Evolutionary conservation across 64 coral and sea anemone genomes (phyloP), one percentile per base, ranked within the genome.

Genomic region (Montipora cactus): DNA sequence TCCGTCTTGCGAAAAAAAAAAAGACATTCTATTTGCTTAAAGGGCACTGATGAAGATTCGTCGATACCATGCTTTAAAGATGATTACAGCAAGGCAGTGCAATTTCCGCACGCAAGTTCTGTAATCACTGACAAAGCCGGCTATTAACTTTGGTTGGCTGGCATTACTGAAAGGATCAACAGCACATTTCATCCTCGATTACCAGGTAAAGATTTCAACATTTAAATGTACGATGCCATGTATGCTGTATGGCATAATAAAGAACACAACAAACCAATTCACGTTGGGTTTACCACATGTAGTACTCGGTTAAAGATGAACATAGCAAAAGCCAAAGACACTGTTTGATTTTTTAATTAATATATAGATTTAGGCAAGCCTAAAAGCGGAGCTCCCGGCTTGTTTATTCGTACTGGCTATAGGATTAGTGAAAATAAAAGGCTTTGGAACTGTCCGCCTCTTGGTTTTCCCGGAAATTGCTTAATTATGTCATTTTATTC

Each of bases 111-210:
- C 71, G 71, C 18, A 8, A 74, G 71, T 74, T 5, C 18, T 74
- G 3, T n/a, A 74, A 74, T 21, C 3, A n/a, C 71, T n/a, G 44
- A 49, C 78, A 80, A 80, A 80, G 47, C 78, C 52, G 78, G 78
- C 69, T 88, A 88, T 74, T 19, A 52, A 74, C 8, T 47, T 16
- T 88, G 86, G 86, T 74, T 88, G 71, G 86, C 86, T 47, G 86
- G 86, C 48, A 45, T 88, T 12, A 71, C 69, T 59, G 79, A 82
- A 61, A 23, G 59, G 79, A 59, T 61, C 59, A 53, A 82, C 50
- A 19, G 18, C 5, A 74, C 71, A 21, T 22, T 74, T 74, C 71
- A 74, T 74, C 71, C 71, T 22, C 71, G 71, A 74, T 74, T 74
- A 28, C 16, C 16, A 74, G 71, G 71, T 74, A 22, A 74, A 74